phyloP scores from a whole-genome alignment of 2,113 vertebrate species.

The Petaurus breviceps region DNA sequence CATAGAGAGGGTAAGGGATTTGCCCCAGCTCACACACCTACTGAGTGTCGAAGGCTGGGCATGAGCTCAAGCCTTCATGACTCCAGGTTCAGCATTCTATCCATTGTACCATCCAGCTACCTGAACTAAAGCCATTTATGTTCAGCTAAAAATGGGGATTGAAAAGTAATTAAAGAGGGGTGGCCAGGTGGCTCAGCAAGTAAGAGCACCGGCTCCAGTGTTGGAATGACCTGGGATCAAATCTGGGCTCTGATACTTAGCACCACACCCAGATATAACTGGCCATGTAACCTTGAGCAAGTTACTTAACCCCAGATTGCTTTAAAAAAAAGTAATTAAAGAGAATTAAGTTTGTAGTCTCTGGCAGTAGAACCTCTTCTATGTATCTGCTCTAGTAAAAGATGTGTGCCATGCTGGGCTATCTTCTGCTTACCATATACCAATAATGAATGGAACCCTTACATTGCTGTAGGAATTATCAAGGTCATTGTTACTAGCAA shows the following conservation, averaged over 20 bases:
- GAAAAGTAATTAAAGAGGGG: not conserved
- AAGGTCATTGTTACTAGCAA: not conserved
- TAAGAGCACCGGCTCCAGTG: too few species aligned
- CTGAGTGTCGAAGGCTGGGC: not conserved
- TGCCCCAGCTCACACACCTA: not conserved
- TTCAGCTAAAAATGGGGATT: not conserved
- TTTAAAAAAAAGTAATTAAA: not conserved
- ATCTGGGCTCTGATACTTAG: too few species aligned
- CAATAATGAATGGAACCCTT: not conserved
- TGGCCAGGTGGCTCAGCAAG: too few species aligned
- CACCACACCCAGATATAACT: too few species aligned
- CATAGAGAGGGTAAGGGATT: not conserved
- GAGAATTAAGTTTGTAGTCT: not conserved
- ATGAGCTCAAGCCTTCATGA: not conserved
- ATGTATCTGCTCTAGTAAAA: not conserved
- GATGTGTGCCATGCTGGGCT: not conserved
- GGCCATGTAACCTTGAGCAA: too few species aligned
- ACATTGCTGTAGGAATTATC: not conserved
- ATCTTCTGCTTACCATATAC: not conserved
- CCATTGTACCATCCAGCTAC: not conserved
- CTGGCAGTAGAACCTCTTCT: not conserved
- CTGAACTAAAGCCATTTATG: not conserved
- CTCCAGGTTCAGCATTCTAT: not conserved
- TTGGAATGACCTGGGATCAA: too few species aligned
- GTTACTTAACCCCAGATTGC: too few species aligned